Conservation (phyloP, 37 sponge, comb jelly and placozoan species). For the Eunapius fragilis region DNA sequence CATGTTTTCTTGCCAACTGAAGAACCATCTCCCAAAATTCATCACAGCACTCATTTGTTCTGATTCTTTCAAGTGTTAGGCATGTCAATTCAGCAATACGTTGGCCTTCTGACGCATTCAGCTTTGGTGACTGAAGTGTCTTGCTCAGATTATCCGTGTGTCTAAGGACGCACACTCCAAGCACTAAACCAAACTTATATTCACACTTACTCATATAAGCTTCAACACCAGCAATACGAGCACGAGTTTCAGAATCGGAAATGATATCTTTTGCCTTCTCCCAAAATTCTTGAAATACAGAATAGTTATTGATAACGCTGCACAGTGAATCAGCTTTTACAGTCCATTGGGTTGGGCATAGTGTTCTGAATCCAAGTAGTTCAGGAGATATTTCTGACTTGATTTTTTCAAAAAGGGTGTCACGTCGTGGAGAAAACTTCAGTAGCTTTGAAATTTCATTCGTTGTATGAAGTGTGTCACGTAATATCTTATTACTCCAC, state of each 20-base stretch:
- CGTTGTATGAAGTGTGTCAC: constrained; percentile 49
- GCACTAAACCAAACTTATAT: constrained; percentile 38
- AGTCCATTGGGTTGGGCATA: constrained; percentile 62
- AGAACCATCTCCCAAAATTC: constrained; percentile 41
- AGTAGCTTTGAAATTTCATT: constrained; percentile 60
- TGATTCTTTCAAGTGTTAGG: constrained; percentile 29
- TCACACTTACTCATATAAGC: constrained; percentile 34
- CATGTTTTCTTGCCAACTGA: background rate
- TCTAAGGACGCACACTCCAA: constrained; percentile 36
- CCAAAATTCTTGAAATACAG: constrained; percentile 46
- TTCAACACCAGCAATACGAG: constrained; percentile 40
- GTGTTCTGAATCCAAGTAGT: constrained; percentile 39
- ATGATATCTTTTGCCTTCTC: constrained; percentile 35
- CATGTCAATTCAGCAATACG: constrained; percentile 40
- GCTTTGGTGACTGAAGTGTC: constrained; percentile 37
- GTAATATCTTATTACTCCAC: constrained; percentile 24
- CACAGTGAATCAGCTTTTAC: constrained; percentile 31
- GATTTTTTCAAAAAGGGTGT: constrained; percentile 25
- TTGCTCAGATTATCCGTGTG: constrained; percentile 57
- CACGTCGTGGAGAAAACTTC: constrained; percentile 49
- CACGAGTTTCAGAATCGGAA: constrained; percentile 38
- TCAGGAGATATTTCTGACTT: constrained; percentile 41
- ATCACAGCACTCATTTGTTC: constrained; percentile 36
- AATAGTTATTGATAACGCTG: constrained; percentile 40
- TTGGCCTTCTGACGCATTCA: constrained; percentile 53